A percentile compares a stretch with the other conserved stretches of the same genome.
These are phyloP conservation scores for Climacteris rufus DNA, from an alignment of 2,113 vertebrate species.

Conservation along the genomic window DNA sequence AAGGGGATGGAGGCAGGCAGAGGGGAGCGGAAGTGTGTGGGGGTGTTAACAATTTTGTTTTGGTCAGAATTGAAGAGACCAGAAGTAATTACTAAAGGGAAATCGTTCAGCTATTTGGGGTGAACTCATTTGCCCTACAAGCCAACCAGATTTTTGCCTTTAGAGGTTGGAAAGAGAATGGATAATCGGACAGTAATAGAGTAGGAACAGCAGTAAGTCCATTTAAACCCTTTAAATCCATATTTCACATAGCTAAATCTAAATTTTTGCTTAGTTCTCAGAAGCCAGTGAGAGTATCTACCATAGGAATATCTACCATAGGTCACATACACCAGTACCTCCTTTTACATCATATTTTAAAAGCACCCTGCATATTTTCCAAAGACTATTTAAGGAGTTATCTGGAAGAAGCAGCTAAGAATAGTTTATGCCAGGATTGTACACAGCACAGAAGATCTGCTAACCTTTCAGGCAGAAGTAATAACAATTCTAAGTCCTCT, in stretches of 20 bases:
- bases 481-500: conserved; percentile 31
- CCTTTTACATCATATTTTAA: not conserved
- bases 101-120: not conserved
- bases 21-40: fast-evolving
- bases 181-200: not conserved
- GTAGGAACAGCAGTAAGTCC: not conserved
- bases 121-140: not conserved
- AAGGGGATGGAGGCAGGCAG: not conserved
- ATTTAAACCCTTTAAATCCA: not conserved
- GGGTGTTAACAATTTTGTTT: not conserved
- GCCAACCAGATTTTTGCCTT: not conserved
- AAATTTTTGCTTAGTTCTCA: not conserved
- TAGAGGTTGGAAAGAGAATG: not conserved
- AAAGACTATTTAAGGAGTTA: conserved; percentile 47
- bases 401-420: conserved; percentile 33
- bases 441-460: conserved; percentile 16
- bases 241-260: not conserved
- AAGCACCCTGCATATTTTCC: conserved; percentile 13
- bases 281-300: not conserved
- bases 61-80: not conserved
- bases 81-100: not conserved
- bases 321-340: not conserved
- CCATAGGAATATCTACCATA: not conserved
- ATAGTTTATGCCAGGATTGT: conserved; percentile 30
- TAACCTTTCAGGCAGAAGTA: conserved; percentile 46